phyloP scores from a whole-genome alignment of 2,797 vertebrate genomes.

The Tragelaphus eurycerus region DNA sequence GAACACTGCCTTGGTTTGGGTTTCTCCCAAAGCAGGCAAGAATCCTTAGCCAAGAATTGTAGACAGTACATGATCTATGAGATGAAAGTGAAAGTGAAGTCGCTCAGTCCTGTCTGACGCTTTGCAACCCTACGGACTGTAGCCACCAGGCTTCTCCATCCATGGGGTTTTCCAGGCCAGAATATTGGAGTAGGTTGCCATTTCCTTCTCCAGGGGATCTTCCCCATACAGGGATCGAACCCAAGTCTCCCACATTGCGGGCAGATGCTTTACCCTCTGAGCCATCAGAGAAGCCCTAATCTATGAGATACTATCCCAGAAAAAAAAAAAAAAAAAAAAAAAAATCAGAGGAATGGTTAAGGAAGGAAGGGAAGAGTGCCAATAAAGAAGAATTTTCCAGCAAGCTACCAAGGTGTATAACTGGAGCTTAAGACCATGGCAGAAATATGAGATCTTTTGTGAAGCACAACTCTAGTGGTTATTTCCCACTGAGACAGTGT shows the following conservation, averaged over 20 bases:
- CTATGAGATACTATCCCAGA: not conserved
- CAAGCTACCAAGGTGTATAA: not conserved
- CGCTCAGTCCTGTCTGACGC: fast-evolving
- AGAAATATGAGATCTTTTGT: not conserved
- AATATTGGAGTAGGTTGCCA: not conserved
- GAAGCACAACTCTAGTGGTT: not conserved
- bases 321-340: not conserved
- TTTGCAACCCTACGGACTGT: not conserved
- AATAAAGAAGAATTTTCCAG: not conserved
- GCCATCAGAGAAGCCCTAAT: not conserved
- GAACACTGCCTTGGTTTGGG: not conserved
- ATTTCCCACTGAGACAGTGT: not conserved
- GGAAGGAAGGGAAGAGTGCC: not conserved
- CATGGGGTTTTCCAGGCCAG: not conserved
- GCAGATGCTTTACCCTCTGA: not conserved
- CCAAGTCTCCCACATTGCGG: fast-evolving
- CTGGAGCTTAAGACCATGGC: not conserved
- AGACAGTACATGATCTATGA: not conserved
- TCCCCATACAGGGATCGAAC: fast-evolving
- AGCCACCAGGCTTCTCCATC: not conserved
- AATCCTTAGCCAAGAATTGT: not conserved
- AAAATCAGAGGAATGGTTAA: not conserved
- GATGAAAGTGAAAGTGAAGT: not conserved
- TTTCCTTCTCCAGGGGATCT: not conserved
- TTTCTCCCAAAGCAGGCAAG: not conserved